Evolutionary conservation across 2,888 invertebrate genomes (phyloP), one percentile per base, ranked within the genome.

Genomic region (Seira ritae): DNA sequence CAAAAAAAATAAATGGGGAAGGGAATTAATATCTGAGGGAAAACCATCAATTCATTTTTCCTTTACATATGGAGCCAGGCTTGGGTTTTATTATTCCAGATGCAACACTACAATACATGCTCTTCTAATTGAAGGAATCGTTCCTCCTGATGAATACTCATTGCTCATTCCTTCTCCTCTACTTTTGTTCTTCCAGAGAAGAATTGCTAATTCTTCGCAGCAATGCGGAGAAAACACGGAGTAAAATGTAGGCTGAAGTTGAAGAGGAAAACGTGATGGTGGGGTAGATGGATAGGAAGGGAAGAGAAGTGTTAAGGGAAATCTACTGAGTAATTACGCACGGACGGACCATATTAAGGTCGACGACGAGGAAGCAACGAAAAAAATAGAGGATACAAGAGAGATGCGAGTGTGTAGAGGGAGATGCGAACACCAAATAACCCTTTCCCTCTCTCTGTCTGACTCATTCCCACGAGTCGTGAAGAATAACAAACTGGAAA

Each of bases 261-360:
- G 66, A 66, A 66, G 20, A 22, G 15, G n/a, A 23, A 22, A 22
- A 66, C 15, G 66, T 10, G 17, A 3, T 22, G 19, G 75, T 42
- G 42, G 42, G 42, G 12, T 8, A 42, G 42, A 42, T 4, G 42
- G 42, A 42, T 8, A 42, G 12, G 42, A 68, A 78, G 60, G 55
- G 37, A 24, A 72, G 60, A 22, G 67, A 73, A 80, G 80, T 73
- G 80, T 80, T 73, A 68, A 80, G 80, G 42, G 69, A 80, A 80
- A 80, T 80, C 80, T 80, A 80, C 68, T 72, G 73, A 31, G 73
- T 80, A 80, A 80, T 80, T 80, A 80, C 80, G 80, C 73, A 80
- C 80, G 80, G 80, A 73, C 73, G 73, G 73, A 73, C 80, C 72
- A 68, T 68, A 72, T 80, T 68, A 55, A 42, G 42, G 42, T 42